Evolutionary conservation across 2,888 invertebrate species (phyloP).

Genomic region (Thymelicus acteon): DNA sequence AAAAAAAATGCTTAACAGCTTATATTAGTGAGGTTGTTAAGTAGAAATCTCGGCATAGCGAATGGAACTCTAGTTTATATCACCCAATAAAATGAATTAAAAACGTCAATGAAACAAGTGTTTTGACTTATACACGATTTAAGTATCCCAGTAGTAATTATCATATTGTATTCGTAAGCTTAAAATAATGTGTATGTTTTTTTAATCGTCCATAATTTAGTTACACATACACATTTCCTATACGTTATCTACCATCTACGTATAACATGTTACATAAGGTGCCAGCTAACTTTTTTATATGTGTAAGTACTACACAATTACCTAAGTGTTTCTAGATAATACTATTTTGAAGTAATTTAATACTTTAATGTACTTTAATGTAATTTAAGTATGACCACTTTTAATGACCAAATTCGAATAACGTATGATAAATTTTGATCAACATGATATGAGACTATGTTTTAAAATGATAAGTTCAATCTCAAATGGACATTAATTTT

Average conservation of each 20-base stretch:
- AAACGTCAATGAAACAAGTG: conserved; percentile 2
- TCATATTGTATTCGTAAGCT: conserved; percentile 9
- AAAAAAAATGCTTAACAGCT: no score
- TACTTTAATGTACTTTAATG: conserved; percentile 21
- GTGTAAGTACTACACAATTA: conserved; percentile 65
- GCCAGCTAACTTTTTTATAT: conserved; percentile 71
- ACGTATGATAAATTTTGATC: neutral
- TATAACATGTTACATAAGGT: conserved; percentile 70
- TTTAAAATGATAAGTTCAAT: conserved; percentile 5
- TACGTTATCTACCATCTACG: conserved; percentile 37
- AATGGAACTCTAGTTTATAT: no score
- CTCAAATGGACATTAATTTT: conserved; percentile 16
- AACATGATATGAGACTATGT: conserved; percentile 15
- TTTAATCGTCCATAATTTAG: neutral
- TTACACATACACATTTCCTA: conserved; percentile 27
- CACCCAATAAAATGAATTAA: no score
- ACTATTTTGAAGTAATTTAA: conserved; percentile 42
- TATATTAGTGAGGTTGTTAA: no score
- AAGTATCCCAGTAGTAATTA: conserved; percentile 6
- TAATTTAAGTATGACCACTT: neutral
- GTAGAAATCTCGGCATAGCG: no score
- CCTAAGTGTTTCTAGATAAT: conserved; percentile 25
- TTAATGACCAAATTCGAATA: conserved; percentile 14
- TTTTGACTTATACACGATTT: neutral
- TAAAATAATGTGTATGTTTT: conserved; percentile 13